phyloP scores from a whole-genome alignment of 2,113 vertebrate species.

The Dipodomys ordii region DNA sequence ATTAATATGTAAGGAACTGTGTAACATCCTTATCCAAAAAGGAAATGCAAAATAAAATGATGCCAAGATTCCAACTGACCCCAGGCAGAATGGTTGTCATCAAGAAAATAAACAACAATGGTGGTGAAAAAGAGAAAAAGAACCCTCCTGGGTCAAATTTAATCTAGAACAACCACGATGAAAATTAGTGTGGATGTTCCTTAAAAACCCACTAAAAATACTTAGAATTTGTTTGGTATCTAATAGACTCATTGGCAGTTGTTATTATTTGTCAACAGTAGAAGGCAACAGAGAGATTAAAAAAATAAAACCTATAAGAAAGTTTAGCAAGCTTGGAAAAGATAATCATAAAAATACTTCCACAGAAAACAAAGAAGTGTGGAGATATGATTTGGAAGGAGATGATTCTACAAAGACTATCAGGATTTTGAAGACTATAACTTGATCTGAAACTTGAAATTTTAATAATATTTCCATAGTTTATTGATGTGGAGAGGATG shows the following conservation, averaged over 20 bases:
- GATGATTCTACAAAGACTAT: background rate
- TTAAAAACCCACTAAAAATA: too few species aligned
- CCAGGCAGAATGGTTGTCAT: too few species aligned
- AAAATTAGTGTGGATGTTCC: too few species aligned
- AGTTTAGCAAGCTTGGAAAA: background rate
- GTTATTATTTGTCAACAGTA: background rate
- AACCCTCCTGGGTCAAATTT: too few species aligned
- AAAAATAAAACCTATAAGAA: background rate
- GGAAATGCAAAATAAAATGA: too few species aligned
- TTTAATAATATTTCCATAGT: background rate
- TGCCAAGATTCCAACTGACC: too few species aligned
- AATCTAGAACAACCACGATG: too few species aligned
- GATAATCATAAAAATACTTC: background rate
- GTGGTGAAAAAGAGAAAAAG: too few species aligned
- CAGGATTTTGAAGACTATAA: background rate
- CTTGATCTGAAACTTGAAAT: slow-evolving; percentile 17
- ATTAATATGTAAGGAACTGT: too few species aligned
- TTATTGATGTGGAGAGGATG: background rate
- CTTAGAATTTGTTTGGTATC: background rate
- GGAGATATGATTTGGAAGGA: background rate
- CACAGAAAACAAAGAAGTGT: background rate
- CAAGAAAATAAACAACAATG: too few species aligned
- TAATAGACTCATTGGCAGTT: background rate
- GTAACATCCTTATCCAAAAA: too few species aligned
- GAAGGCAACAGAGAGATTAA: background rate